Evolutionary conservation across 2,888 invertebrate species (phyloP).

Genomic region (Cremastinae sp.): DNA sequence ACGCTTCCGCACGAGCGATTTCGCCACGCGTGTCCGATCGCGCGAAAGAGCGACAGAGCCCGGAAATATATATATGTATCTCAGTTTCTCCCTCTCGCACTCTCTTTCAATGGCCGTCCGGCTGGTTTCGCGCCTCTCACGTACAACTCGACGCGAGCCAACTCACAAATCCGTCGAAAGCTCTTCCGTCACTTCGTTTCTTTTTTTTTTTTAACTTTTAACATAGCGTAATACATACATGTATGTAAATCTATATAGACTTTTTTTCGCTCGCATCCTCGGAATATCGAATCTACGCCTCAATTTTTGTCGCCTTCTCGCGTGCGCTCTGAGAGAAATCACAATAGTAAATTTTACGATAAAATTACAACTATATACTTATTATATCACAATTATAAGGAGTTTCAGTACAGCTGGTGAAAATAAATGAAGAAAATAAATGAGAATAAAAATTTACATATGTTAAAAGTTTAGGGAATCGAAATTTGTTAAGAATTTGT

Average conservation of each 20-base stretch:
- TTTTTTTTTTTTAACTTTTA: too few relatives aligned
- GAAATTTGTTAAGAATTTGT: too few relatives aligned
- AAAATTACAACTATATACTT: too few relatives aligned
- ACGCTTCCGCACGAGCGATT: slow-evolving; percentile 67
- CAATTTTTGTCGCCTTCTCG: slow-evolving; percentile 10
- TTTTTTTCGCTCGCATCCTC: slow-evolving; percentile 15
- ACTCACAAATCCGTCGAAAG: slow-evolving; percentile 58
- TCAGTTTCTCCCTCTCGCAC: neutral
- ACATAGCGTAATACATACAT: too few relatives aligned
- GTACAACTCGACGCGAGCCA: slow-evolving; percentile 30
- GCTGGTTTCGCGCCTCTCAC: slow-evolving; percentile 50
- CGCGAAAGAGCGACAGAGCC: slow-evolving; percentile 6
- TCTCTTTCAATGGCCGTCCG: slow-evolving; percentile 58
- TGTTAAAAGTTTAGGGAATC: too few relatives aligned
- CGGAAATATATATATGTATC: slow-evolving; percentile 2
- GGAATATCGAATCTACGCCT: slow-evolving; percentile 37
- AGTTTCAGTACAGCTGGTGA: too few relatives aligned
- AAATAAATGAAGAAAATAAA: too few relatives aligned
- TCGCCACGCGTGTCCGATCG: slow-evolving; percentile 55
- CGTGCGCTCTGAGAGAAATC: neutral
- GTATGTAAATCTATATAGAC: too few relatives aligned
- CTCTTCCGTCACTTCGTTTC: slow-evolving; percentile 29
- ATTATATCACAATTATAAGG: too few relatives aligned
- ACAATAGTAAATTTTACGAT: too few relatives aligned
- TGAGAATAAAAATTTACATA: too few relatives aligned